These are phyloP conservation scores for Microctenopoma steveboyesi DNA, from an alignment of 2,797 vertebrate genomes.

Conservation along the genomic window DNA sequence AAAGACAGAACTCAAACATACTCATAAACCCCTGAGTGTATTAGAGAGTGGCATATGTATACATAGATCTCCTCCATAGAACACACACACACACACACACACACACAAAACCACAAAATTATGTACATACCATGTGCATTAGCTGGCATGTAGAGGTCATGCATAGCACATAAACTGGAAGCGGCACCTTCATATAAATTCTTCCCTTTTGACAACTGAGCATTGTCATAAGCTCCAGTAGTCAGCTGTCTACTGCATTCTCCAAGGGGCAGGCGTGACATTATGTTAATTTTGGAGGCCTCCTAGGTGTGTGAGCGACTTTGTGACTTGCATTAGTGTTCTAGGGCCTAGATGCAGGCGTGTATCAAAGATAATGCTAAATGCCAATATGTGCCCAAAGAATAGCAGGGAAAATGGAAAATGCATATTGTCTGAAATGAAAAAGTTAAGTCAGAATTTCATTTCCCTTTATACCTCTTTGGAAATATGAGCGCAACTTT, in stretches of 20 bases:
- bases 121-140: constrained; percentile 69
- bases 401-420: constrained; percentile 9
- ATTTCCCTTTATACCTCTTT: constrained; percentile 23
- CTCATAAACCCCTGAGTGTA: constrained; percentile 36
- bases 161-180: constrained; percentile 83
- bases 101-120: constrained; percentile 52
- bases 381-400: constrained; percentile 9
- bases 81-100: background rate
- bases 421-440: constrained; percentile 2
- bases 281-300: constrained; percentile 70
- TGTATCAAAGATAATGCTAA: constrained; percentile 27
- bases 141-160: constrained; percentile 80
- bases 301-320: constrained; percentile 54
- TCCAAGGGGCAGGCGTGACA: constrained; percentile 73
- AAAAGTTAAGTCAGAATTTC: constrained; percentile 10
- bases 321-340: constrained; percentile 50
- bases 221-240: constrained; percentile 80
- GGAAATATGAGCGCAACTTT: constrained; percentile 35
- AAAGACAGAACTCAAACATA: constrained; percentile 56
- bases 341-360: constrained; percentile 26
- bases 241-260: constrained; percentile 85
- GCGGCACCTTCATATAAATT: constrained; percentile 85
- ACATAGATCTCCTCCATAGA: constrained; percentile 1
- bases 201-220: constrained; percentile 81
- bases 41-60: constrained; percentile 55